Evolutionary conservation across 2,888 invertebrate species (phyloP), one percentile per base, ranked within the genome.

Genomic region (Tiphia femorata): DNA sequence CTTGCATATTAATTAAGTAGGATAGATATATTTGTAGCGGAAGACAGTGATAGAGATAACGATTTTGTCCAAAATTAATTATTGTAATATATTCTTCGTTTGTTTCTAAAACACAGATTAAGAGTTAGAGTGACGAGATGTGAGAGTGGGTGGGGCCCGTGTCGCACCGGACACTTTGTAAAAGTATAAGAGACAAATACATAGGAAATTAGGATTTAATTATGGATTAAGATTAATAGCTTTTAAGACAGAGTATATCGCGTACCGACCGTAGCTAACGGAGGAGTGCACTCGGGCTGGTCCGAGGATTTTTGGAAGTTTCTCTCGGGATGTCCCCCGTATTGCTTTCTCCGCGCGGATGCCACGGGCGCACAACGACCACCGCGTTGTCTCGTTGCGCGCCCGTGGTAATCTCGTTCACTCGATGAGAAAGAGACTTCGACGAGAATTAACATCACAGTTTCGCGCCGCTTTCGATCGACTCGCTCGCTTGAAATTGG

Each of bases 1-100:
- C 43, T 54, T 49, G 25, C 37, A 37, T 35, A 48, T 33, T 47
- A 37, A 37, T 29, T 41, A 49, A 38, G 17, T 35, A 20, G 8
- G 47, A 30, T 30, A 41, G 42, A 20, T 35, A 14, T 7, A 35
- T 35, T 35, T 5, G 35, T 35, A 35, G n/a, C n/a, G n/a, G n/a
- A n/a, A n/a, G n/a, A n/a, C n/a, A n/a, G n/a, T 50, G 42, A 49
- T 49, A 48, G 21, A 55, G 37, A 46, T 49, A 12, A 38, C 25
- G 47, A 37, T 64, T 62, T 66, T 46, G n/a, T 30, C 43, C 41
- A 42, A 60, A 70, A 70, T 66, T 54, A 62, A 67, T 62, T 62
- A 64, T 67, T 64, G 67, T 70, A 69, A 69, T 69, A 69, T 69
- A 69, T 66, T 59, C 53, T 30, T 30, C 40, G 46, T 61, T 62